These are phyloP conservation scores for Antheraea pernyi DNA, from an alignment of 1,140 invertebrate species.

Conservation along the genomic window DNA sequence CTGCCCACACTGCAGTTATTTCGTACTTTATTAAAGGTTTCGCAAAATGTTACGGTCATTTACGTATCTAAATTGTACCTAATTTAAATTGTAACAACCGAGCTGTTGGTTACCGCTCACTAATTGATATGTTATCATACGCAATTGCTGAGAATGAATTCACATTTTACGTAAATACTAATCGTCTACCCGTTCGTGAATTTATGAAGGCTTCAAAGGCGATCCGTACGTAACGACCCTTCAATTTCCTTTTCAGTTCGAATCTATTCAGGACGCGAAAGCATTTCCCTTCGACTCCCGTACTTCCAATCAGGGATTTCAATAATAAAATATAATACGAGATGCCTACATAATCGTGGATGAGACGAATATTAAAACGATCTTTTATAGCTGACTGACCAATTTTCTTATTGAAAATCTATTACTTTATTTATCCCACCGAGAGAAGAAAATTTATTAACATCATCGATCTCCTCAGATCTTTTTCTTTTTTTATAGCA, in stretches of 20 bases:
- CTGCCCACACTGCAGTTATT: conserved; percentile 22
- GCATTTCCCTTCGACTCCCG: conserved; percentile 51
- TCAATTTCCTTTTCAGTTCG: conserved; percentile 62
- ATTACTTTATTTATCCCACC: conserved; percentile 5
- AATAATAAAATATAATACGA: conserved; percentile 54
- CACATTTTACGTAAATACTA: conserved; percentile 46
- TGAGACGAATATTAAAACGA: conserved; percentile 59
- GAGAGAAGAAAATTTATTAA: background rate
- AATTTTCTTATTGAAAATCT: background rate
- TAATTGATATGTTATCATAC: conserved; percentile 14
- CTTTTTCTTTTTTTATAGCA: too few species aligned
- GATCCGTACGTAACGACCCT: conserved; percentile 55
- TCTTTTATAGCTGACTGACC: conserved; percentile 12
- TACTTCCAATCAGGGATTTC: conserved; percentile 54
- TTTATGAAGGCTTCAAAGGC: conserved; percentile 51
- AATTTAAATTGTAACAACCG: background rate
- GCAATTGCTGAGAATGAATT: conserved; percentile 18
- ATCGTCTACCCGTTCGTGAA: conserved; percentile 52
- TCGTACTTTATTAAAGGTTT: conserved; percentile 21
- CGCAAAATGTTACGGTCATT: conserved; percentile 17
- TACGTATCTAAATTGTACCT: conserved; percentile 18
- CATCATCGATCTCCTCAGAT: too few species aligned
- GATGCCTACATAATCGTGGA: conserved; percentile 47
- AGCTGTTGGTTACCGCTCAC: background rate
- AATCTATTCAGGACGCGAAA: conserved; percentile 57